Conservation (phyloP, 2,797 vertebrate genomes). For the Emys orbicularis region DNA sequence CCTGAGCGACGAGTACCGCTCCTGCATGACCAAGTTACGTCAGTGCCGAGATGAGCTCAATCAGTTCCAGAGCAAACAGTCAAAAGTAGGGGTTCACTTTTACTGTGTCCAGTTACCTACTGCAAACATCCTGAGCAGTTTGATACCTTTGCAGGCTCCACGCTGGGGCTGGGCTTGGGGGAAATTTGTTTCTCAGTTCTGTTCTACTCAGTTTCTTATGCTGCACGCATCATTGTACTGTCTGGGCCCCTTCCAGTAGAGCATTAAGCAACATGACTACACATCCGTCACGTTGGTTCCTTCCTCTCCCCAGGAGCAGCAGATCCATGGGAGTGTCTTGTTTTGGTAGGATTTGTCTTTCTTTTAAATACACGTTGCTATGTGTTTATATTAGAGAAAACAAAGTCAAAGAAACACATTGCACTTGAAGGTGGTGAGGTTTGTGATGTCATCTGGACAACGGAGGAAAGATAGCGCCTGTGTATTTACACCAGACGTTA, state of each 20-base stretch:
- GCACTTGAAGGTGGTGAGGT: background rate
- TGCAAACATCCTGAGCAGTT: no score
- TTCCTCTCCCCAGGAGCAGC: background rate
- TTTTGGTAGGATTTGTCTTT: background rate
- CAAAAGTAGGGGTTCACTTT: slow-evolving; percentile 52
- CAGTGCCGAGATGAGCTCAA: slow-evolving; percentile 90
- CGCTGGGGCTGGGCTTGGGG: rapidly evolving
- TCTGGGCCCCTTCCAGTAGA: background rate
- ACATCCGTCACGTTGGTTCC: no score
- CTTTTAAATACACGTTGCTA: background rate
- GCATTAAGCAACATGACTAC: background rate
- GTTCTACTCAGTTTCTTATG: background rate
- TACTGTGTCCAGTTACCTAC: rapidly evolving
- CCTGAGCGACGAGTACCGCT: slow-evolving; percentile 88
- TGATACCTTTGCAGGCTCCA: rapidly evolving
- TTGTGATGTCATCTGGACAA: background rate
- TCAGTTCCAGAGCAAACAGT: slow-evolving; percentile 71
- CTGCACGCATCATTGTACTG: background rate
- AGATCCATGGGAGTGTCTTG: background rate
- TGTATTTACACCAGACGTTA: rapidly evolving
- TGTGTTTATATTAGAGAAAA: no score
- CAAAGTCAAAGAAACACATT: background rate
- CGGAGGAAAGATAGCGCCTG: rapidly evolving
- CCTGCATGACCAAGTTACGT: slow-evolving; percentile 86
- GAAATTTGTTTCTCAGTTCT: rapidly evolving